These are phyloP conservation scores for Pomatorhinus ruficollis DNA, from an alignment of 2,113 vertebrate genomes.

Conservation along the genomic window DNA sequence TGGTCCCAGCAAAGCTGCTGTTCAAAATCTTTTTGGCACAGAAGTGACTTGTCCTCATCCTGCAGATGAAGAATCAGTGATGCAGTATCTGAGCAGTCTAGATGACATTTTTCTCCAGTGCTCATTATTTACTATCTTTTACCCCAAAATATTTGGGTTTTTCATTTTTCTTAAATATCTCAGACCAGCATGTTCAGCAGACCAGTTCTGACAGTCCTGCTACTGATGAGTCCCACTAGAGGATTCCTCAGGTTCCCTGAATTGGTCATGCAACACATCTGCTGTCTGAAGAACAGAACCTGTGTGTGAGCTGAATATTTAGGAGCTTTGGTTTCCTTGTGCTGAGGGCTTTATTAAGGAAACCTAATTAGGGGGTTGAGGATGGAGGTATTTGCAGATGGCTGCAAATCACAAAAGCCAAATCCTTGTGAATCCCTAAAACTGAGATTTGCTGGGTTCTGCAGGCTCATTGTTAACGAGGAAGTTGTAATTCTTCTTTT, in stretches of 20 bases:
- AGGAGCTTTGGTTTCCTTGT: conserved; percentile 6
- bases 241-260: conserved; percentile 40
- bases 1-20: neutral
- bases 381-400: neutral
- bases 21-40: neutral
- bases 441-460: neutral
- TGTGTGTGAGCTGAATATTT: conserved; percentile 55
- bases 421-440: neutral
- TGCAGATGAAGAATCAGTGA: neutral
- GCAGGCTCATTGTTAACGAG: neutral
- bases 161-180: neutral
- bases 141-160: neutral
- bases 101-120: neutral
- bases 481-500: neutral
- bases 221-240: conserved; percentile 37
- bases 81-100: neutral
- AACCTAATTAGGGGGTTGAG: conserved; percentile 1
- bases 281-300: conserved; percentile 46
- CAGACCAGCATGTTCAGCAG: neutral
- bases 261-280: conserved; percentile 54
- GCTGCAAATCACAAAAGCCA: neutral
- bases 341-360: conserved; percentile 3
- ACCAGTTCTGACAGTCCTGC: conserved; percentile 24
- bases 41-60: neutral
- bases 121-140: neutral